Conservation (phyloP, 1,140 invertebrate species). For the Temnothorax longispinosus region DNA sequence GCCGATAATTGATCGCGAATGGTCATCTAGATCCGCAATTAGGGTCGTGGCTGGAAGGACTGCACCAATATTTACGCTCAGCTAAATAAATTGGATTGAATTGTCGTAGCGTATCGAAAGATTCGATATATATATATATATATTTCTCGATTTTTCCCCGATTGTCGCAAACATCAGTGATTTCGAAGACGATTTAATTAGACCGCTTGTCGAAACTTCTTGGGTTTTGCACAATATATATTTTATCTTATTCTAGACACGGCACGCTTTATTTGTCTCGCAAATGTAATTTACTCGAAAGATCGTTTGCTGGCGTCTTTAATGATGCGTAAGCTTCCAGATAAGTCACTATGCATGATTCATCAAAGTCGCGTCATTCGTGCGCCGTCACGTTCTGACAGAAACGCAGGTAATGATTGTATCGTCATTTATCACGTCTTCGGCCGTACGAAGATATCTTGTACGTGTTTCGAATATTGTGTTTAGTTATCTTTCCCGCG, state of each 20-base stretch:
- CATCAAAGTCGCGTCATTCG: constrained; percentile 43
- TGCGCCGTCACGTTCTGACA: constrained; percentile 42
- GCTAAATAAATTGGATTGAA: constrained; percentile 54
- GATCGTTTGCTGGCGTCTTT: constrained; percentile 4
- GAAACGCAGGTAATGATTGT: constrained; percentile 69
- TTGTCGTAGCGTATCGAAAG: constrained; percentile 22
- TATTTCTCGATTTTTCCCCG: constrained; percentile 26
- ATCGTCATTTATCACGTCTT: constrained; percentile 69
- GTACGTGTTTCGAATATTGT: constrained; percentile 71
- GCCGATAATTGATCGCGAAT: constrained; percentile 55
- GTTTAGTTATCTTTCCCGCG: constrained; percentile 63
- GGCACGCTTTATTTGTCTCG: constrained; percentile 12
- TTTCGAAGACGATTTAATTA: constrained; percentile 29
- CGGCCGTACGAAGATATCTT: constrained; percentile 57
- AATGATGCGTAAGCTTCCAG: constrained; percentile 49
- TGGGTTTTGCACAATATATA: neutral
- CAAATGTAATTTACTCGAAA: neutral
- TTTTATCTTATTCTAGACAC: neutral
- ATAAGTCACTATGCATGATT: constrained; percentile 48
- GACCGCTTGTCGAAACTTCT: neutral
- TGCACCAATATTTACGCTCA: constrained; percentile 54
- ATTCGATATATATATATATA: neutral
- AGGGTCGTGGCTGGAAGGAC: constrained; percentile 20
- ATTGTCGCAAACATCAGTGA: constrained; percentile 21
- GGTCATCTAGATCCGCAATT: constrained; percentile 42